Evolutionary conservation across 2,797 vertebrate species (phyloP).

Genomic region (Remorina albescens): DNA sequence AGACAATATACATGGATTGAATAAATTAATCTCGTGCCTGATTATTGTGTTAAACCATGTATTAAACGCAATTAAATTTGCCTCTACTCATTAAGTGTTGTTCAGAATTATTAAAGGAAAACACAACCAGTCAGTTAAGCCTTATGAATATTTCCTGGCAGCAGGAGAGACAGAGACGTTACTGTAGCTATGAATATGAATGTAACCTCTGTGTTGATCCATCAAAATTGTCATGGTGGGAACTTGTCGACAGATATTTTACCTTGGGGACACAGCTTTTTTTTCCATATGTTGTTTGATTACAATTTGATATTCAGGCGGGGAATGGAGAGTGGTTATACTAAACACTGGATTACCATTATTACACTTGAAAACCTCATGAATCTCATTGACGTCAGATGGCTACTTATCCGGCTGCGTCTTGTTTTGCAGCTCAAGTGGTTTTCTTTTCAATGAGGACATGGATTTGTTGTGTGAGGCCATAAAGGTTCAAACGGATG

Average conservation of each 20-base stretch:
- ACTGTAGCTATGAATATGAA: constrained; percentile 22
- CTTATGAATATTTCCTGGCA: constrained; percentile 8
- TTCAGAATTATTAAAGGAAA: constrained; percentile 34
- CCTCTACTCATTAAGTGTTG: constrained; percentile 25
- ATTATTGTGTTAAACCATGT: constrained; percentile 58
- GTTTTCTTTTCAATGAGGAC: constrained; percentile 9
- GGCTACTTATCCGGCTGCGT: constrained; percentile 18
- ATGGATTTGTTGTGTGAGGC: constrained; percentile 4
- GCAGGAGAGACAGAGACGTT: background rate
- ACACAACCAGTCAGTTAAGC: constrained; percentile 5
- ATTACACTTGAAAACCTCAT: constrained; percentile 16
- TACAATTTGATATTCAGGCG: constrained; percentile 22
- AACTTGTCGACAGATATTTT: constrained; percentile 15
- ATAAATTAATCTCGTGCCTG: constrained; percentile 38
- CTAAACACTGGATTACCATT: constrained; percentile 22
- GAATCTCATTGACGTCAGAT: constrained; percentile 44
- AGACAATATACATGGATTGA: constrained; percentile 45
- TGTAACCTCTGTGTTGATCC: constrained; percentile 28
- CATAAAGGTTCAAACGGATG: too few species aligned
- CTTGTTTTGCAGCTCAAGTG: background rate
- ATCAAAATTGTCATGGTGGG: constrained; percentile 28
- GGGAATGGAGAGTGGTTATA: background rate
- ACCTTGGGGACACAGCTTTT: background rate
- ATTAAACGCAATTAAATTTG: constrained; percentile 51
- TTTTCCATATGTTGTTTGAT: constrained; percentile 10